These are phyloP conservation scores for Chrysomela aeneicollis DNA, from an alignment of 2,888 invertebrate genomes.

Conservation along the genomic window DNA sequence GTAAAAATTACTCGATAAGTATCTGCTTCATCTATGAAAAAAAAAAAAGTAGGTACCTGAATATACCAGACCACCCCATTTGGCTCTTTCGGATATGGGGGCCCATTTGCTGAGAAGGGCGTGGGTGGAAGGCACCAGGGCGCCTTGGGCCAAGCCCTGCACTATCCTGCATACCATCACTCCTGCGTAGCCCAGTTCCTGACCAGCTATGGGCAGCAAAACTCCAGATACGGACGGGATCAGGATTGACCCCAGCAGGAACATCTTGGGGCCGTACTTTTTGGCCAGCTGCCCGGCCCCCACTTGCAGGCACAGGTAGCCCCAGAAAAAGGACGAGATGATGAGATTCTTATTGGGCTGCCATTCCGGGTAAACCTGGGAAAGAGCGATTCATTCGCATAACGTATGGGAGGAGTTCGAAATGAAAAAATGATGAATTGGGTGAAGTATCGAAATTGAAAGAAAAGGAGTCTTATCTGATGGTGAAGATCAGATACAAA, in stretches of 20 bases:
- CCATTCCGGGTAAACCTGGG: conserved; percentile 42
- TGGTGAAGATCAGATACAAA: no score
- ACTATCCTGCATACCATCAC: conserved; percentile 72
- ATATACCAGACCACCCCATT: conserved; percentile 72
- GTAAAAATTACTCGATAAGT: no score
- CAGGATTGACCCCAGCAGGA: conserved; percentile 67
- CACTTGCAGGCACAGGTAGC: conserved; percentile 76
- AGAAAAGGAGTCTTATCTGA: no score
- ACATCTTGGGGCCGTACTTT: conserved; percentile 75
- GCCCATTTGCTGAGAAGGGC: conserved; percentile 81
- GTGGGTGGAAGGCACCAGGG: conserved; percentile 76
- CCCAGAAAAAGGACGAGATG: conserved; percentile 82
- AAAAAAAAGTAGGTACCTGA: conserved; percentile 57
- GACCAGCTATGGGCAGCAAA: conserved; percentile 72
- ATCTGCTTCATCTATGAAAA: neutral
- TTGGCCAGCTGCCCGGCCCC: conserved; percentile 76
- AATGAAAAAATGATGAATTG: no score
- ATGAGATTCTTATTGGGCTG: conserved; percentile 57
- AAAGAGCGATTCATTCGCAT: no score
- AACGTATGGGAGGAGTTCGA: no score
- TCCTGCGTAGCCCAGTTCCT: conserved; percentile 67
- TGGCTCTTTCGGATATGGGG: conserved; percentile 72
- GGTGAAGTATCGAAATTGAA: no score
- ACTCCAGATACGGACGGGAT: conserved; percentile 73
- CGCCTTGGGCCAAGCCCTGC: conserved; percentile 78